Evolutionary conservation across 1,140 invertebrate species (phyloP), one percentile per base, ranked within the genome.

Genomic region (Temnothorax longispinosus): DNA sequence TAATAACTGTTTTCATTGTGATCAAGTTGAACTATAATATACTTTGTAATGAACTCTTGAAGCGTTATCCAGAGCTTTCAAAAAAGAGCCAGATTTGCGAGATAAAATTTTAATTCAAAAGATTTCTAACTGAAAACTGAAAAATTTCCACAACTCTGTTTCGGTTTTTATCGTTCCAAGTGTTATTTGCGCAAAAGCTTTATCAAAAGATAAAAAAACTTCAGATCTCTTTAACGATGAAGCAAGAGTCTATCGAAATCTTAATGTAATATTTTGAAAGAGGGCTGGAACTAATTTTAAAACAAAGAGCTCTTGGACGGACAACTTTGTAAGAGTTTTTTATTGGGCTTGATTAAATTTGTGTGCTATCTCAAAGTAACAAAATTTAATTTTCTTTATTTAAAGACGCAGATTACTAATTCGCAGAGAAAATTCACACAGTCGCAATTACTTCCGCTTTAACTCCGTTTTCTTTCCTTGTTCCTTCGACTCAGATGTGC

Each of bases 331-430:
- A 69, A 1, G 21, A 69, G 54, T 60, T 52, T 56, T 27, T 75
- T 58, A 41, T 75, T 58, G 27, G 27, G n/a, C 38, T 41, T 44
- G 54, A 72, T 72, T 69, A 69, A 75, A 75, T 75, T 75, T 35
- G 21, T 21, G 21, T 21, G n/a, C 54, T 41, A 44, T 60, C n/a
- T 75, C 54, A 38, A 78, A n/a, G 27, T 32, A 21, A 50, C 27
- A 35, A 78, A 84, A 47, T 60, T 32, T 27, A 84, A 60, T 60
- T 74, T 75, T 38, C 13, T 38, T 84, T 50, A 74, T 60, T 84
- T 74, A 60, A 75, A 60, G 7, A 27, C 35, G 54, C 35, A 41
- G 69, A 60, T 84, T 84, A 84, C 11, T 47, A 50, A 47, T 50
- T 84, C 32, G 21, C 41, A 32, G 10, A 47, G 41, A 62, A 74